phyloP scores from a whole-genome alignment of 2,797 vertebrate genomes.

The Choloepus didactylus region DNA sequence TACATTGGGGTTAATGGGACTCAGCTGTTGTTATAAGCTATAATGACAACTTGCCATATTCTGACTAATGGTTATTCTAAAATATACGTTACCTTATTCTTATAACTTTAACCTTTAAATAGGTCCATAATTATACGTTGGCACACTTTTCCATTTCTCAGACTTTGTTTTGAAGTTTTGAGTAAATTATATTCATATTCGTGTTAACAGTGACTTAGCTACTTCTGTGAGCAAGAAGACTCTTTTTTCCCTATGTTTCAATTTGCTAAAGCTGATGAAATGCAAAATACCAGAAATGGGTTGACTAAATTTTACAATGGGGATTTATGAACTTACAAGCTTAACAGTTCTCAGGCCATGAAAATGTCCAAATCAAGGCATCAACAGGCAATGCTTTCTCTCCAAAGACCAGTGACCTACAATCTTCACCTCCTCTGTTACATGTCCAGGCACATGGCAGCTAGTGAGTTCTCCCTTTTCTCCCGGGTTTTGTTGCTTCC shows the following conservation, averaged over 20 bases:
- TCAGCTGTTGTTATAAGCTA: neutral
- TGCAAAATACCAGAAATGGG: no score
- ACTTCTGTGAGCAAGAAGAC: neutral
- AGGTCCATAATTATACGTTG: neutral
- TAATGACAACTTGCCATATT: neutral
- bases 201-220: neutral
- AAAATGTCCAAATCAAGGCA: no score
- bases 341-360: no score
- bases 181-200: neutral
- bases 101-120: neutral
- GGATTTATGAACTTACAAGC: no score
- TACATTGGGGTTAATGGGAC: neutral
- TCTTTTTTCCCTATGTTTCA: neutral
- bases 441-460: no score
- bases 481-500: no score
- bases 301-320: no score
- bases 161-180: neutral
- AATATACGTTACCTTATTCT: neutral
- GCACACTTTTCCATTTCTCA: rapidly evolving
- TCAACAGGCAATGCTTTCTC: no score
- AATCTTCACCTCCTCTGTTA: no score
- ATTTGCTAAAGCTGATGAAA: no score
- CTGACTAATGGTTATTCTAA: neutral
- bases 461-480: no score
- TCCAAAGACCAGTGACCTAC: no score